Base-by-base conservation (phyloP, 2,888 invertebrate genomes). In the Tetragnatha montana region DNA sequence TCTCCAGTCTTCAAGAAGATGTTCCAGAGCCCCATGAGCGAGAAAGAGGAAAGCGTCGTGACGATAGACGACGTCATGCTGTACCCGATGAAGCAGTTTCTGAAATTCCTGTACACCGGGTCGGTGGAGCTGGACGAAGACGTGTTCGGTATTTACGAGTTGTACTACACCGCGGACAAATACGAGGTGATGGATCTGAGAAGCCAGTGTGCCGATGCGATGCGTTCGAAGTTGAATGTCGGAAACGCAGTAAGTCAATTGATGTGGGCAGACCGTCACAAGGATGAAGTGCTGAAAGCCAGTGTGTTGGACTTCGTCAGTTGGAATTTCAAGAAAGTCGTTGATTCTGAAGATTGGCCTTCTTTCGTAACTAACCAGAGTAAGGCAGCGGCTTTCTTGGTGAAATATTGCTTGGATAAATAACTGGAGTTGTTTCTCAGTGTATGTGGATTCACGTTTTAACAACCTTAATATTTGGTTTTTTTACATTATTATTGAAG, bases 91-190 rank as follows among this genome's bases (percentile, higher is more conserved):
- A 78, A 60, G 19, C 50, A 17, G 21, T 51, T 78, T 19, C 21
- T 78, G 2, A 14, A 60, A n/a, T 78, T 50, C 22, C 21, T 85
- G 49, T 85, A 85, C 68, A 19, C 75, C 0, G 84, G 84, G 22
- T 21, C 12, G 0, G 10, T 49, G 50, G 78, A 76, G 21, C 8
- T 17, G 19, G 19, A 10, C 19, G 14, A 10, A 60, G 14, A 78
- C 14, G 21, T 17, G 2, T 10, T 49, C 3, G 21, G 8, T 0
- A 49, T 50, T 0, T 19, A n/a, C 47, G 60, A 60, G 6, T 22
- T 85, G 1, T 78, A 78, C 22, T 22, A 47, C 17, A 10, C n/a
- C 0, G 78, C 85, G 19, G 73, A 85, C 12, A 85, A 79, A 21
- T 85, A 85, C 21, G 51, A 79, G 14, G 35, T 71, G 47, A 8